Percentiles rank a stretch among this genome's conserved stretches.
These are phyloP conservation scores for Diarsia dahlii DNA, from an alignment of 2,888 invertebrate species.

Conservation along the genomic window DNA sequence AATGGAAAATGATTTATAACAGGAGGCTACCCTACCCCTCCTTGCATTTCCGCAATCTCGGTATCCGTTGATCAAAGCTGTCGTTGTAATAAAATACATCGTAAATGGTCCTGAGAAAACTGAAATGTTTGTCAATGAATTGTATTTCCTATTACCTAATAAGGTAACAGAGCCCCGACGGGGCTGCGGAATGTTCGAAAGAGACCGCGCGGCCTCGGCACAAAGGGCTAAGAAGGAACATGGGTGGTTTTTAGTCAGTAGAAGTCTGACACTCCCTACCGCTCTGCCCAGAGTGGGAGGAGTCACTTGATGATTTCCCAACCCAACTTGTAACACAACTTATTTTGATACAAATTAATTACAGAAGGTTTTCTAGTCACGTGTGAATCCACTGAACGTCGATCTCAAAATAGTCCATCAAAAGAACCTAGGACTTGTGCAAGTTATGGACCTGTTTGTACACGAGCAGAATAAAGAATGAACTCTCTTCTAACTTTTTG, in stretches of 20 bases:
- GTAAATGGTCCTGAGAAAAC: neutral
- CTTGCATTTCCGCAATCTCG: neutral
- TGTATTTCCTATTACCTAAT: neutral
- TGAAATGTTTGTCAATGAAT: neutral
- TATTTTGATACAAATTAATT: neutral
- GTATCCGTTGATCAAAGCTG: neutral
- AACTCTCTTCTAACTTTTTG: conserved; percentile 16
- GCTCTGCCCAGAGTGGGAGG: no score
- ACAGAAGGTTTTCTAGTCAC: neutral
- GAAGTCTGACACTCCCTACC: no score
- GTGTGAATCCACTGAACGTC: neutral
- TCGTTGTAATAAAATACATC: neutral
- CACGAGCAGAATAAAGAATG: neutral
- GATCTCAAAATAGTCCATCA: neutral
- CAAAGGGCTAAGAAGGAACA: no score
- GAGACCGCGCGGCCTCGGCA: no score
- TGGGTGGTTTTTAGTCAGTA: no score
- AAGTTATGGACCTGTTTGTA: neutral
- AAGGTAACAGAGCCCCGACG: no score
- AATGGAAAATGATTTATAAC: neutral
- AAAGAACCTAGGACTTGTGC: neutral
- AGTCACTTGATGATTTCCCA: no score
- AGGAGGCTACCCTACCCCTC: neutral
- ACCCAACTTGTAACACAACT: neutral
- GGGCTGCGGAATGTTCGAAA: no score